A percentile compares a stretch with the other conserved stretches of the same genome.
These are phyloP conservation scores for Drosophila micromelanica DNA, from an alignment of 1,140 invertebrate genomes.

Conservation along the genomic window DNA sequence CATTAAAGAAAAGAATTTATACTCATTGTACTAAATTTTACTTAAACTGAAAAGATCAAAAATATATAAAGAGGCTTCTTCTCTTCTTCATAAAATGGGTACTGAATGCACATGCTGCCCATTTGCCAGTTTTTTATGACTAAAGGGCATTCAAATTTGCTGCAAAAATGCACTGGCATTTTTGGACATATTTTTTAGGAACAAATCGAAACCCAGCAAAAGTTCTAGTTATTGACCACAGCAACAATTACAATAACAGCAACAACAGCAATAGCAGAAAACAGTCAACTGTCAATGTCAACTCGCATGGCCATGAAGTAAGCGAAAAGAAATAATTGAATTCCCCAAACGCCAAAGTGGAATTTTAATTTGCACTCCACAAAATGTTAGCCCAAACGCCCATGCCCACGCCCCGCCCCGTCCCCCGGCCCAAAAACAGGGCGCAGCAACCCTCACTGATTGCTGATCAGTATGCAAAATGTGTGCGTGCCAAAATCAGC, in stretches of 20 bases:
- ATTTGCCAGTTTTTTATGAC: neutral
- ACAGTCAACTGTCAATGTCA: conserved; percentile 70
- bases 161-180: conserved; percentile 46
- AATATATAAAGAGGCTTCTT: too few relatives aligned
- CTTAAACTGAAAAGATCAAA: too few relatives aligned
- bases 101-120: neutral
- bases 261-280: conserved; percentile 17
- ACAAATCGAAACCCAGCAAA: conserved; percentile 21
- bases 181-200: too few relatives aligned
- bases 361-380: conserved; percentile 76
- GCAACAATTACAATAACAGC: conserved; percentile 5
- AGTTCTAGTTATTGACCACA: conserved; percentile 66
- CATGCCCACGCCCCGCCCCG: neutral
- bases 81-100: too few relatives aligned
- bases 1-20: too few relatives aligned
- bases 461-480: conserved; percentile 83
- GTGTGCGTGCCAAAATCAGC: conserved; percentile 80
- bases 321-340: conserved; percentile 76
- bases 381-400: neutral
- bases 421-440: neutral
- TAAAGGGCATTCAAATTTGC: conserved; percentile 6
- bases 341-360: conserved; percentile 81
- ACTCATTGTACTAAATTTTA: too few relatives aligned
- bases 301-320: conserved; percentile 55
- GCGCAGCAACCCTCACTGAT: conserved; percentile 50